Conservation (phyloP, 2,113 vertebrate genomes). For the Hemibates koningsi region DNA sequence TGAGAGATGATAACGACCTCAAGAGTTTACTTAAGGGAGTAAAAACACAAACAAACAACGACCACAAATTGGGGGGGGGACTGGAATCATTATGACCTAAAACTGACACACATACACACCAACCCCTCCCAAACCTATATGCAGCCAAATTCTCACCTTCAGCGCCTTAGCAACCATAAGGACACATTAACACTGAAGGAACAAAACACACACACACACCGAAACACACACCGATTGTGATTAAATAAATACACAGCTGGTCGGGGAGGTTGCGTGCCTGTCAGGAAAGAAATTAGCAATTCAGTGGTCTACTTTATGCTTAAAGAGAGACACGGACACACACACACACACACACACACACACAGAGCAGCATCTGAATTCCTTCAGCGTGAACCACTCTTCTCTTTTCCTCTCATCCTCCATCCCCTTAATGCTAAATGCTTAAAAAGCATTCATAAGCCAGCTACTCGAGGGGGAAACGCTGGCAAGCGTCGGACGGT, state of each 20-base stretch:
- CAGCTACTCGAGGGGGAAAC: background rate
- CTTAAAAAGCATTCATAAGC: conserved; percentile 14
- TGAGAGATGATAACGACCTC: conserved; percentile 6
- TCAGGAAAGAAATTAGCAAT: conserved; percentile 20
- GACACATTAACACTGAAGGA: conserved; percentile 7
- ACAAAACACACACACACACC: background rate
- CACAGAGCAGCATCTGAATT: conserved; percentile 64
- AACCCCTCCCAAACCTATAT: background rate
- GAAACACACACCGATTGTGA: background rate
- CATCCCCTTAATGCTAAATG: conserved; percentile 35
- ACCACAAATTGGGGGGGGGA: background rate
- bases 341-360: background rate
- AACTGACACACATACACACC: conserved; percentile 47
- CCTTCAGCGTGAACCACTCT: conserved; percentile 66
- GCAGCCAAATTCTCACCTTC: conserved; percentile 52
- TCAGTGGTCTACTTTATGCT: conserved; percentile 29
- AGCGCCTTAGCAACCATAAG: conserved; percentile 34
- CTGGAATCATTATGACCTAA: conserved; percentile 30
- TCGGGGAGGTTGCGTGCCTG: conserved; percentile 4
- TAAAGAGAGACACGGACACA: background rate
- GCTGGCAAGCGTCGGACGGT: background rate
- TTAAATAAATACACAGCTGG: conserved; percentile 29
- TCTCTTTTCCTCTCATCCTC: conserved; percentile 22
- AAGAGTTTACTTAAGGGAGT: conserved; percentile 13
- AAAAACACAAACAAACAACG: background rate